Base-by-base conservation (phyloP, 2,797 vertebrate genomes). In the Buphagus erythrorhynchus region DNA sequence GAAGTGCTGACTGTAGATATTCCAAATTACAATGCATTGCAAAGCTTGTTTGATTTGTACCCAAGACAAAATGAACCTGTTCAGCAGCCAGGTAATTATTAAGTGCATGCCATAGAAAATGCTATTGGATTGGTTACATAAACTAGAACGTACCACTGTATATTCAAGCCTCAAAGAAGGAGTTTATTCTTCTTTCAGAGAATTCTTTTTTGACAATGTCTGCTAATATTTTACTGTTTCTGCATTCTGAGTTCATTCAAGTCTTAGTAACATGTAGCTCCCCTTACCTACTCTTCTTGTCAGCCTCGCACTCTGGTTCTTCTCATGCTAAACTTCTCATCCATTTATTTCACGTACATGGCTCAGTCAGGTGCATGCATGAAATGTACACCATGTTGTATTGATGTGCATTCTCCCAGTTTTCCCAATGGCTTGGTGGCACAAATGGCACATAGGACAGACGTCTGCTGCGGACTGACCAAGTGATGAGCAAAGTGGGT, bases 41-140 rank as follows among this genome's bases (percentile, higher is more conserved):
- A 66, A 25, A 0, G 18, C 57, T 82, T 42, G 49, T 61, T 96
- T 79, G 59, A n/a, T 91, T 63, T 52, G 71, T 46, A 54, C 67
- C 74, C 13, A 11, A 62, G 52, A 79, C 49, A 65, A 90, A 93
- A 89, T 66, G 26, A 73, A 73, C 86, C 81, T 74, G 71, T 73
- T 93, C n/a, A 54, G 57, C 74, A 91, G 67, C 43, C 75, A 46
- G 77, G 18, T 96, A 87, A 87, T 96, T 88, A 85, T 57, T 57
- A 77, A 79, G 72, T 45, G 24, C 52, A 7, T 0, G 2, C 25
- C 26, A 52, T 28, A 45, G 79, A 62, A 81, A 73, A 69, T 38
- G 69, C 62, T 67, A 26, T 29, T 6, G 5, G 66, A 22, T 7
- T 17, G 49, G 71, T 40, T 86, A 52, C 26, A 15, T 43, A 84